phyloP scores from a whole-genome alignment of 2,888 invertebrate genomes.

The Elaeidobius kamerunicus region DNA sequence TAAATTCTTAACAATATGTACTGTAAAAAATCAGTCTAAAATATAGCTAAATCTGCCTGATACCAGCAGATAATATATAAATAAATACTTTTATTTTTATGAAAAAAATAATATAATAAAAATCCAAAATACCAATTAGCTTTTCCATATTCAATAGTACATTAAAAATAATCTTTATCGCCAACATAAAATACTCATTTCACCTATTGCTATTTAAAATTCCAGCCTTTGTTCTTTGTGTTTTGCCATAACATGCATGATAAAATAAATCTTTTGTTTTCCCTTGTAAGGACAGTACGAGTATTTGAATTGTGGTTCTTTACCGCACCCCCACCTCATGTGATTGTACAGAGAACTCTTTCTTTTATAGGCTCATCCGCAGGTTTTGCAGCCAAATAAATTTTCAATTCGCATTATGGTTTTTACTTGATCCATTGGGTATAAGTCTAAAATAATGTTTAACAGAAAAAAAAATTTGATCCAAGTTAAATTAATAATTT shows the following conservation, averaged over 20 bases:
- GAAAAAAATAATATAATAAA: too few species aligned
- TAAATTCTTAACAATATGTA: too few species aligned
- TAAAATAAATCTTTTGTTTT: conserved; percentile 30
- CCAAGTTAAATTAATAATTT: not conserved
- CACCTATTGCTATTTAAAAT: conserved; percentile 34
- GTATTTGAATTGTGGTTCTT: conserved; percentile 39
- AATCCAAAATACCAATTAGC: too few species aligned
- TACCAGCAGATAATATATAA: too few species aligned
- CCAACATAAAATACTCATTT: too few species aligned
- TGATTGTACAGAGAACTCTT: conserved; percentile 37
- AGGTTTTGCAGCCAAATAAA: conserved; percentile 30
- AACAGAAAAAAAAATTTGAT: not conserved
- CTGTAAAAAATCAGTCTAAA: too few species aligned
- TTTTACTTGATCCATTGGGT: too few species aligned
- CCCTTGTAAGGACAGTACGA: conserved; percentile 31
- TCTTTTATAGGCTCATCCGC: conserved; percentile 35
- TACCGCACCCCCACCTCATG: conserved; percentile 38
- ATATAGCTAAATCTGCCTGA: too few species aligned
- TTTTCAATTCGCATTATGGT: too few species aligned
- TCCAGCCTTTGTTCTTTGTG: conserved; percentile 42
- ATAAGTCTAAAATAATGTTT: conserved; percentile 13
- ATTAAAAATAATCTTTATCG: too few species aligned
- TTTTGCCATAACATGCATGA: conserved; percentile 31
- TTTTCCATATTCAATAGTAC: too few species aligned
- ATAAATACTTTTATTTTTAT: too few species aligned